Evolutionary conservation across 2,113 vertebrate species (phyloP).

Genomic region (Pardalotus punctatus): DNA sequence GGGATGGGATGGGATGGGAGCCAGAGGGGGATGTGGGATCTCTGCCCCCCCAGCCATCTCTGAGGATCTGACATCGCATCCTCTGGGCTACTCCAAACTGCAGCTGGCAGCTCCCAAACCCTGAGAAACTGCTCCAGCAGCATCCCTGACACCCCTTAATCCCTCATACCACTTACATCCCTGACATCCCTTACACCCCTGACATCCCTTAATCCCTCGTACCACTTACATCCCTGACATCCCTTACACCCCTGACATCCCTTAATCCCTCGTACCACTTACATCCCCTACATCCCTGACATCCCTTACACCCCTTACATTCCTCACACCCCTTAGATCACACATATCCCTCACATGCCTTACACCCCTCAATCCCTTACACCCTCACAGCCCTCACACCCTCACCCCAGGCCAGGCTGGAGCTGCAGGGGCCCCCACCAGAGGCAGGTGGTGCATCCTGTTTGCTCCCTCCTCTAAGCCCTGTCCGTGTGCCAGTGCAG

Average conservation of each 20-base stretch:
- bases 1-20: rapidly evolving
- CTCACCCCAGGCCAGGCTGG: not conserved
- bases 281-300: not conserved
- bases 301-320: not conserved
- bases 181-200: not conserved
- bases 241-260: not conserved
- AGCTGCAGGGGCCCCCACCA: not conserved
- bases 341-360: not conserved
- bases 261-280: not conserved
- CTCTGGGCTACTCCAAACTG: not conserved
- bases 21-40: rapidly evolving
- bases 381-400: not conserved
- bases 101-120: rapidly evolving
- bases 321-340: no score
- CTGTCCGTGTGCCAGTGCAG: rapidly evolving
- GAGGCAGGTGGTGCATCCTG: not conserved
- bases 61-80: not conserved
- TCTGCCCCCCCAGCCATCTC: rapidly evolving
- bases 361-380: not conserved
- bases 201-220: not conserved
- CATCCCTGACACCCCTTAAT: not conserved
- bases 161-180: not conserved
- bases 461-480: not conserved
- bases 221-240: no score
- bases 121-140: not conserved